phyloP scores from a whole-genome alignment of 1,140 invertebrate genomes.

The Drosophila burlai region DNA sequence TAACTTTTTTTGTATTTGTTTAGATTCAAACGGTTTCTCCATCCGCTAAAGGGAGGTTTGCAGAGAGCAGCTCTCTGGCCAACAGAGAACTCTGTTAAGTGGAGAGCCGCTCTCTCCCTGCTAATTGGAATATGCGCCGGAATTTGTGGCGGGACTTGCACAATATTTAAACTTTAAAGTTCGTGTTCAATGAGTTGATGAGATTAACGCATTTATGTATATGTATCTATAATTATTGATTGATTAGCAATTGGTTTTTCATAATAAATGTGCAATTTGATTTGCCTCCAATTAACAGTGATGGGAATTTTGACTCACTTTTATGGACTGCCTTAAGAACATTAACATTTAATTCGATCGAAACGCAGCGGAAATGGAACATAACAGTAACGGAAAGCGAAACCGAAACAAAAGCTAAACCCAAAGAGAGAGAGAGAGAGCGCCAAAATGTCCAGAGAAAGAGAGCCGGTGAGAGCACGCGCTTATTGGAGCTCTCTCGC shows the following conservation, averaged over 20 bases:
- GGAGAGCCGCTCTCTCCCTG: constrained; percentile 4
- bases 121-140: constrained; percentile 3
- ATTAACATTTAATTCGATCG: constrained; percentile 34
- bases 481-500: constrained; percentile 25
- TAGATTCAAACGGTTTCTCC: not conserved
- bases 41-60: not conserved
- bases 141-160: not conserved
- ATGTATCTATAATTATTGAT: not conserved
- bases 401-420: constrained; percentile 35
- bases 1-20: too few species aligned
- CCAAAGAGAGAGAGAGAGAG: constrained; percentile 6
- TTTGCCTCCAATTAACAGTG: not conserved
- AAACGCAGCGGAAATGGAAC: constrained; percentile 14
- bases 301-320: not conserved
- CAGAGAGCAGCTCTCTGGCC: not conserved
- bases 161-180: not conserved
- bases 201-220: not conserved
- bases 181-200: not conserved
- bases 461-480: constrained; percentile 2
- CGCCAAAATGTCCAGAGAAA: not conserved
- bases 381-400: constrained; percentile 7
- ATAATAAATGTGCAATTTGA: too few species aligned
- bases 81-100: constrained; percentile 5
- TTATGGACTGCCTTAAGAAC: too few species aligned
- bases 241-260: not conserved